Evolutionary conservation across 2,113 vertebrate genomes (phyloP).

Genomic region (Baryphthengus martii): DNA sequence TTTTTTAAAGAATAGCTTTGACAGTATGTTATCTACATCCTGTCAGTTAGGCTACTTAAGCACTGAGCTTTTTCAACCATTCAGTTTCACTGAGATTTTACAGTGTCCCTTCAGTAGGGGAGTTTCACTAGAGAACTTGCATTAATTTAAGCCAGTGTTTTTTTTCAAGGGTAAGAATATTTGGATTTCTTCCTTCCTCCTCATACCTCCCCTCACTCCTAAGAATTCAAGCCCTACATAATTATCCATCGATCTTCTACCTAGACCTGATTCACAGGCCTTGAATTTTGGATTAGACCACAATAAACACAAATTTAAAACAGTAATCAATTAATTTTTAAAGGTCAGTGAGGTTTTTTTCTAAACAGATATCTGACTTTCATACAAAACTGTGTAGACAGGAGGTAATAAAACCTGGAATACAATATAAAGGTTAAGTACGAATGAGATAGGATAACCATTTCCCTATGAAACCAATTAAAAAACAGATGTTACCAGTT

Average conservation of each 20-base stretch:
- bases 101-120: not conserved
- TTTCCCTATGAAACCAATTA: conserved; percentile 61
- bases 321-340: not conserved
- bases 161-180: not conserved
- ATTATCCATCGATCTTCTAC: not conserved
- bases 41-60: not conserved
- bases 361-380: not conserved
- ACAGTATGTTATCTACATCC: not conserved
- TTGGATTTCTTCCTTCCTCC: not conserved
- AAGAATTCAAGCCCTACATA: not conserved
- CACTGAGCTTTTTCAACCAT: not conserved
- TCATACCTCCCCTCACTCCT: not conserved
- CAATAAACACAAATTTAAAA: not conserved
- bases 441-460: not conserved
- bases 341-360: not conserved
- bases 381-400: not conserved
- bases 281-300: not conserved
- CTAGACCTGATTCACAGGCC: not conserved
- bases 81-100: not conserved
- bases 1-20: not conserved
- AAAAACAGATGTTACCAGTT: conserved; percentile 23
- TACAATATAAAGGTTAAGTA: conserved; percentile 11
- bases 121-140: not conserved
- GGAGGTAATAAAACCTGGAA: not conserved
- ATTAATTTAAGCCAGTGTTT: not conserved